phyloP scores from a whole-genome alignment of 1,140 invertebrate genomes.

The Andrena cerasifolii region DNA sequence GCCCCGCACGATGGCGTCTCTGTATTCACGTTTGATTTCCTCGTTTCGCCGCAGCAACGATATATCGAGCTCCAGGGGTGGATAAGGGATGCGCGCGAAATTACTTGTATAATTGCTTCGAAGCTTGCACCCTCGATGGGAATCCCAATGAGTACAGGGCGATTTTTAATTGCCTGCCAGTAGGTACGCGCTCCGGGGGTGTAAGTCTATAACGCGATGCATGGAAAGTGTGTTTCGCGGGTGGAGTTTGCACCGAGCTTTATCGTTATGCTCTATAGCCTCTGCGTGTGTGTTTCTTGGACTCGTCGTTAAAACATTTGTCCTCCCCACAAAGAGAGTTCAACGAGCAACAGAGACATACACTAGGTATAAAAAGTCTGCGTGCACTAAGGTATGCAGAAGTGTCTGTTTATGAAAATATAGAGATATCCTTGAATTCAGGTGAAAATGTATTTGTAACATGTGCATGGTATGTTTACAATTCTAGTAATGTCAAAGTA shows the following conservation, averaged over 20 bases:
- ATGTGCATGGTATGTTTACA: too few species aligned
- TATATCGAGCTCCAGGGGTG: constrained; percentile 9
- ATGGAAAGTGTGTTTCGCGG: too few species aligned
- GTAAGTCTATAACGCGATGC: not conserved
- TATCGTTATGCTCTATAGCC: too few species aligned
- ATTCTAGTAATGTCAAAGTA: too few species aligned
- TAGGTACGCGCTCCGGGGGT: not conserved
- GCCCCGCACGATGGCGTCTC: too few species aligned
- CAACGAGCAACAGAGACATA: not conserved
- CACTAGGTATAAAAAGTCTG: too few species aligned
- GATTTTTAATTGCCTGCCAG: constrained; percentile 29
- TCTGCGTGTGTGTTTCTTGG: too few species aligned
- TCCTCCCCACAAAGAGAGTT: not conserved
- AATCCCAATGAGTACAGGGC: constrained; percentile 19
- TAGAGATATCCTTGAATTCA: too few species aligned
- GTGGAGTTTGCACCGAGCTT: too few species aligned
- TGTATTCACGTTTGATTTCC: not conserved
- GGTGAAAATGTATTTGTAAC: too few species aligned
- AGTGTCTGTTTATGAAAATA: too few species aligned
- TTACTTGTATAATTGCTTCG: constrained; percentile 38
- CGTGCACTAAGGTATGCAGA: too few species aligned
- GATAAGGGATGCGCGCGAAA: constrained; percentile 30
- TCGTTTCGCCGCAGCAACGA: not conserved
- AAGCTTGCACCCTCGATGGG: constrained; percentile 8
- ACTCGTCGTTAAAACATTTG: not conserved